These are phyloP conservation scores for Pentalonia nigronervosa DNA, from an alignment of 1,140 invertebrate species.

Conservation along the genomic window DNA sequence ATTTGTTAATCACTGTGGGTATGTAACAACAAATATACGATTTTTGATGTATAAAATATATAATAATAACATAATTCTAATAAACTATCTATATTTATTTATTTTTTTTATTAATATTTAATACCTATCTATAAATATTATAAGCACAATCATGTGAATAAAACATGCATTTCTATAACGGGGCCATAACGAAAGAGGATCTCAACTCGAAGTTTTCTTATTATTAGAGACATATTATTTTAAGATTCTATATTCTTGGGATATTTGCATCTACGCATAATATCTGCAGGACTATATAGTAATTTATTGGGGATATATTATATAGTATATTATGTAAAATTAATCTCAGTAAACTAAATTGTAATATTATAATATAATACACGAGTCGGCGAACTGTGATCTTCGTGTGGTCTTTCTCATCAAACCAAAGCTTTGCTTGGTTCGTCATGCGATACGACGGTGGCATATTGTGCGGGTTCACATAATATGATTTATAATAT, in stretches of 20 bases:
- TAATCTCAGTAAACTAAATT: background rate
- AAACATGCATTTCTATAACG: background rate
- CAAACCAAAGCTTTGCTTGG: background rate
- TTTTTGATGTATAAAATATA: background rate
- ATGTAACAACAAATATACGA: background rate
- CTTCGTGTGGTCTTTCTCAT: background rate
- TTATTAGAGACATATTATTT: background rate
- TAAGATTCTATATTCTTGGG: background rate
- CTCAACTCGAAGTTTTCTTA: background rate
- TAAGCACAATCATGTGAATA: background rate
- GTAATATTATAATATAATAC: background rate
- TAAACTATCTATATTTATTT: background rate
- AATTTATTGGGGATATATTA: too few species aligned
- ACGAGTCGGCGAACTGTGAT: background rate
- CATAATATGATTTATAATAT: background rate
- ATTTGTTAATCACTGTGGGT: background rate
- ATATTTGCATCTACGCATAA: background rate
- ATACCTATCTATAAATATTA: background rate
- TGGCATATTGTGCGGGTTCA: background rate
- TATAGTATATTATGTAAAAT: background rate
- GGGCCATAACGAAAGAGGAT: too few species aligned
- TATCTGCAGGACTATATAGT: too few species aligned
- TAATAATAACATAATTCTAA: background rate
- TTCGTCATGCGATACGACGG: background rate
- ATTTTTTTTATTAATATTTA: background rate